Percentiles rank a stretch among this genome's conserved stretches.
phyloP scores from a whole-genome alignment of 1,140 invertebrate genomes.

The Drosophila kepulauana region DNA sequence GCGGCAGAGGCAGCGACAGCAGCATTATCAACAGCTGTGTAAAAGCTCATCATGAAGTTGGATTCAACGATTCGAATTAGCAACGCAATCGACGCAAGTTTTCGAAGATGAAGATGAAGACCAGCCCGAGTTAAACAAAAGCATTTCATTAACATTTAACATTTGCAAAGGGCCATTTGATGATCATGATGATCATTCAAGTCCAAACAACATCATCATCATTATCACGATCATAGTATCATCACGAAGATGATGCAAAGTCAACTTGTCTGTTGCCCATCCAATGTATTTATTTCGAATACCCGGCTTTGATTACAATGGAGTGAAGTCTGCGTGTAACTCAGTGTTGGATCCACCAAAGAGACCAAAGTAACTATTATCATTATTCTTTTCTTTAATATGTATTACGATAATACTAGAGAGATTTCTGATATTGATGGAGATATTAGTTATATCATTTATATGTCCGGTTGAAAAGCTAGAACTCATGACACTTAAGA shows the following conservation, averaged over 20 bases:
- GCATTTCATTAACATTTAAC: constrained; percentile 75
- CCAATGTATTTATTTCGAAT: background rate
- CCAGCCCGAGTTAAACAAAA: constrained; percentile 53
- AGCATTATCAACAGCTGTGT: background rate
- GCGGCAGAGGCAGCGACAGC: background rate
- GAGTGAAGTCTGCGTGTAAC: too few species aligned
- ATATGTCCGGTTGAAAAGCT: too few species aligned
- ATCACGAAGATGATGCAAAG: constrained; percentile 48
- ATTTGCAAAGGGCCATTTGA: constrained; percentile 50
- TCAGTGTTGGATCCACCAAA: too few species aligned
- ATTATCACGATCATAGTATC: constrained; percentile 9
- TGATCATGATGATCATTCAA: background rate
- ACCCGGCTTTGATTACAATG: too few species aligned
- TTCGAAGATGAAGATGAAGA: background rate
- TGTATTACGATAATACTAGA: too few species aligned
- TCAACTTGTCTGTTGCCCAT: background rate
- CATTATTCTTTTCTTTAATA: too few species aligned
- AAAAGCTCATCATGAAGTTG: constrained; percentile 23
- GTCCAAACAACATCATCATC: background rate
- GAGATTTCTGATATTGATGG: too few species aligned
- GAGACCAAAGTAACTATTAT: too few species aligned
- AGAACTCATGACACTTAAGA: too few species aligned
- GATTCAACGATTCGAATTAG: constrained; percentile 32
- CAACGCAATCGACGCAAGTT: constrained; percentile 30
- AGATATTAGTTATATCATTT: too few species aligned